These are phyloP conservation scores for Vanessa atalanta DNA, from an alignment of 1,140 invertebrate genomes.

Conservation along the genomic window DNA sequence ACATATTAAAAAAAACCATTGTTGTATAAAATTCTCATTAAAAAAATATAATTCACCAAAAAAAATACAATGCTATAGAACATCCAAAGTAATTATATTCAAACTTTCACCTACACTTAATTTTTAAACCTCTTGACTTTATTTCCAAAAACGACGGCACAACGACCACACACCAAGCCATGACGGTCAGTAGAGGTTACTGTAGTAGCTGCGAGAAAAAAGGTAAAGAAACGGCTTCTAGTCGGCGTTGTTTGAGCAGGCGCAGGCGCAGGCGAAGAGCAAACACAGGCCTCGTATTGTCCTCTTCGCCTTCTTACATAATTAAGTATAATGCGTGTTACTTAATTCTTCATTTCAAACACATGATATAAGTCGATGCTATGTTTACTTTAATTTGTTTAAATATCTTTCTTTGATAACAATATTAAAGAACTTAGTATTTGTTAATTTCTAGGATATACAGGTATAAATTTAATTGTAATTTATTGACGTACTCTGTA, in stretches of 20 bases:
- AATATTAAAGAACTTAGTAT: no score
- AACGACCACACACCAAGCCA: conserved; percentile 31
- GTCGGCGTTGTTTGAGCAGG: conserved; percentile 37
- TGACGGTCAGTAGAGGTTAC: conserved; percentile 20
- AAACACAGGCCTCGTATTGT: conserved; percentile 29
- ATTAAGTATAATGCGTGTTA: conserved; percentile 12
- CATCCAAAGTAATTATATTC: neutral
- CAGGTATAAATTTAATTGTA: no score
- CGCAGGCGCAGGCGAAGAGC: conserved; percentile 30
- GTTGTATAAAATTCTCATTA: no score
- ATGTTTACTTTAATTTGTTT: no score
- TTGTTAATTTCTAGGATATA: no score
- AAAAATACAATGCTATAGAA: neutral
- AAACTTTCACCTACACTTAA: conserved; percentile 11
- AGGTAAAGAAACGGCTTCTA: conserved; percentile 35
- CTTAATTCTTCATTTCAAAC: conserved; percentile 4
- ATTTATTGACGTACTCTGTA: no score
- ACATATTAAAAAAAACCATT: no score
- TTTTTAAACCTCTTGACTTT: neutral
- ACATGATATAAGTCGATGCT: neutral
- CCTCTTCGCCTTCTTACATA: conserved; percentile 23
- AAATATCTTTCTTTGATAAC: no score
- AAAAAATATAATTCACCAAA: no score
- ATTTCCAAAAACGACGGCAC: conserved; percentile 24
- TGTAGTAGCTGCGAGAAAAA: conserved; percentile 31